Base-by-base conservation (phyloP, 2,797 vertebrate genomes). In the Synanceia verrucosa region DNA sequence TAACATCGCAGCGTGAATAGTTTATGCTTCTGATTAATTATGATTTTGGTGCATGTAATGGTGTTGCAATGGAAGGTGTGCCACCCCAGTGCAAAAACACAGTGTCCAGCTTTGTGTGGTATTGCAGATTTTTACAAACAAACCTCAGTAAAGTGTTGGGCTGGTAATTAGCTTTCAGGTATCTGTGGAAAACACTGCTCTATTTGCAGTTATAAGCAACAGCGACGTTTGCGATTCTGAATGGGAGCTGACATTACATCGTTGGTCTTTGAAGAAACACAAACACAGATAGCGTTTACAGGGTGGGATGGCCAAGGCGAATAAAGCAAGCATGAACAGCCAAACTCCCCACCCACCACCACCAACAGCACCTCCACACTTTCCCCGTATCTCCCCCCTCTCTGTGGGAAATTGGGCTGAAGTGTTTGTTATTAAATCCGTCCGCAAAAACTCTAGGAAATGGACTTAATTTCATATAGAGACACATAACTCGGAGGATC, bases 341-440 rank as follows among this genome's bases (percentile, higher is more conserved):
- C 56, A 62, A 50, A 75, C 62, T 46, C 36, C 6, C n/a, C 29
- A 2, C 14, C 64, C 1, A 7, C 10, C 9, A 10, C 58, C 19
- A n/a, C n/a, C n/a, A n/a, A n/a, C n/a, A n/a, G n/a, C 33, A n/a
- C 47, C 8, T 11, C 47, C 63, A 43, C 73, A 28, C 53, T 13
- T 12, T 48, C 72, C 44, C 62, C 13, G 7, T 66, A 61, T 39
- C 65, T 59, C 51, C 57, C 39, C 31, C 46, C 31, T 60, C 72
- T 71, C 75, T 85, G 76, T 82, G 78, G 83, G 84, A 89, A 90
- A 93, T 93, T 93, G 85, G 85, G 81, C 88, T 94, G 90, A 94
- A 94, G 94, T 94, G 92, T 94, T 93, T 94, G 92, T 93, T 93
- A 94, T 94, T 93, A 93, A 94, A 93, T 81, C 86, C 93, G 87